Percentiles rank a stretch among this genome's conserved stretches.
Evolutionary conservation across 2,113 vertebrate species (phyloP).

Genomic region (Lophotis ruficrista): DNA sequence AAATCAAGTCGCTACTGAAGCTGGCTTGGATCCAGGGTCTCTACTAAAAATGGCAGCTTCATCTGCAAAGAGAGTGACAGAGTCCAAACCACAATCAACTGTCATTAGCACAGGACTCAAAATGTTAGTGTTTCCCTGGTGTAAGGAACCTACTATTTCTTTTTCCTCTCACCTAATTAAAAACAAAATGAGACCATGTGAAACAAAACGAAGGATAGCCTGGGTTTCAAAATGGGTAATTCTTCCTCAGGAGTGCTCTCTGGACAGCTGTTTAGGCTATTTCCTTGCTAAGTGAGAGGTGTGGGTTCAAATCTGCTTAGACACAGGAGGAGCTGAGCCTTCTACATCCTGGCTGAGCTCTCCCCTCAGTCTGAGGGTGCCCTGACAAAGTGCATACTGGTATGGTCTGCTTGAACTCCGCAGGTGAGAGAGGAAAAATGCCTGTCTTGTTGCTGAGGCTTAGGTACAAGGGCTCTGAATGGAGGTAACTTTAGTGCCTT

Average conservation of each 20-base stretch:
- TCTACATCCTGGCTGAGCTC: neutral
- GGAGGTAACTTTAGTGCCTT: neutral
- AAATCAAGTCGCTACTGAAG: neutral
- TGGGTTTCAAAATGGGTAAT: neutral
- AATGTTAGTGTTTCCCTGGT: neutral
- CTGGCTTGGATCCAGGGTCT: neutral
- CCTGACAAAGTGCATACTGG: neutral
- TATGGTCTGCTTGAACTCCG: neutral
- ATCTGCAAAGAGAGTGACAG: neutral
- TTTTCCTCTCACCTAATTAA: neutral
- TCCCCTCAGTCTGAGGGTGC: neutral
- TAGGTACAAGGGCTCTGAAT: neutral
- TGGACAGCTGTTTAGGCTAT: neutral
- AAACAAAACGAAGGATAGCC: neutral
- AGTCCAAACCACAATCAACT: neutral
- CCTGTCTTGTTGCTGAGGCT: neutral
- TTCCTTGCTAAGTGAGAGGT: neutral
- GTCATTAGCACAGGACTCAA: neutral
- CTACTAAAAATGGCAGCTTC: neutral
- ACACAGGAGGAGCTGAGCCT: neutral
- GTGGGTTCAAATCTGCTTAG: neutral
- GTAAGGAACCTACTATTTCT: neutral
- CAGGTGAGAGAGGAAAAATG: neutral
- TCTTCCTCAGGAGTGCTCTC: neutral
- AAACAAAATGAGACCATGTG: neutral